Base-by-base conservation (phyloP, 2,888 invertebrate species). In the Phorcus lineatus region DNA sequence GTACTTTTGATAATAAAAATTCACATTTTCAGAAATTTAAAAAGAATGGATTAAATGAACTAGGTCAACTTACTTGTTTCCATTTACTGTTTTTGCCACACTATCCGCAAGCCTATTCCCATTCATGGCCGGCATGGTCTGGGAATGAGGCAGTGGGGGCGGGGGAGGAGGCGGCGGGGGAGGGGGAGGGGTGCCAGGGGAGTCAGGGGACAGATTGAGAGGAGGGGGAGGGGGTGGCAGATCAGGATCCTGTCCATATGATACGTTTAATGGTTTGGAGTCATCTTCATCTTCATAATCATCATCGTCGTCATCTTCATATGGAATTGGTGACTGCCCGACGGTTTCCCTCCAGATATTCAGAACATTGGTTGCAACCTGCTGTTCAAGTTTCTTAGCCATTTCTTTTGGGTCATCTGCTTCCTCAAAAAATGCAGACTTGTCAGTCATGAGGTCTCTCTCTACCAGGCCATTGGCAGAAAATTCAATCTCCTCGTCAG, bases 281-380 rank as follows among this genome's bases (percentile, higher is more conserved):
- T 80, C 75, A 11, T 84, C 83, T 19, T 77, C 76, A 52, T 81
- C 82, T 62, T 85, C 83, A 11, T 82, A 83, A 40, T 81, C 80
- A 11, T 83, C 81, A 40, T 81, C 82, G 53, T 82, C 78, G 13
- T 85, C 85, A 24, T 78, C 81, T 47, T 47, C 47, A 47, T 47
- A 47, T 22, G 66, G 74, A 16, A 76, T 70, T 4, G 78, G 47
- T 9, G 81, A 74, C 77, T 85, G 80, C 3, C 67, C 75, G 19
- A 85, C 76, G 0, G 81, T 24, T 55, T 82, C 81, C 52, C 83
- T 83, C 86, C 86, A 85, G 47, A 85, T 62, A 1, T 81, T 84
- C 16, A 85, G 66, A 22, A 85, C 81, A n/a, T 83, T 83, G 7
- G 83, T 82, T 0, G 83, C 74, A 13, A 84, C 81, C 24, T 86